Base-by-base conservation (phyloP, 2,797 vertebrate species). In the Liparis tanakae region DNA sequence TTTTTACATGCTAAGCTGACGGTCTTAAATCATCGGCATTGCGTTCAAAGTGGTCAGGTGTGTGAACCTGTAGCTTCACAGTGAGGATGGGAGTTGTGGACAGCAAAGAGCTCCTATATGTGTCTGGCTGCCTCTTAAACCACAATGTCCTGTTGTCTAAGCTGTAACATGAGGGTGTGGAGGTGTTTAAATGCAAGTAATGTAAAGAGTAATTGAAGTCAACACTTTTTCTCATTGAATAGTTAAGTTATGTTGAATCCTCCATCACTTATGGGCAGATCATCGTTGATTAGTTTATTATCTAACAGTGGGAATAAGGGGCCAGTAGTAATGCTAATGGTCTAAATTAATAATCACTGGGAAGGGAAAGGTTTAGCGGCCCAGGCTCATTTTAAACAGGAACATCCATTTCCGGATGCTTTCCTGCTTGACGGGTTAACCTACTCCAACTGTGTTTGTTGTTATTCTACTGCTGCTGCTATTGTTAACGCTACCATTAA, bases 401-500 rank as follows among this genome's bases (percentile, higher is more conserved):
- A 60, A 60, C 48, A 18, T 41, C 17, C 22, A 66, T 20, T 55
- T 43, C 39, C 22, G 36, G 41, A 54, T 18, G 9, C 0, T 33
- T 48, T 66, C 37, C 36, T 46, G 65, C 43, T 66, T 10, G 12
- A 66, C 43, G 44, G 39, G 25, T 30, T 59, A 37, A 33, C 41
- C 34, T 18, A 18, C 20, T 17, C 55, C 18, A 65, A 58, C 54
- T 64, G 58, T 53, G 41, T 63, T 70, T 64, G 22, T 30, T 62
- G 30, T 50, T 36, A 6, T 6, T 18, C 30, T 37, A 3, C 33
- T 15, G n/a, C 64, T 70, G 51, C 39, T 62, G 55, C 51, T 61
- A 62, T 72, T 70, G 57, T 76, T 70, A 61, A 33, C 7, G 4
- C 14, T 34, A 15, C 22, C 56, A 56, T 37, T 50, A 78, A 70